Conservation (phyloP, 2,797 vertebrate genomes). For the Phrynocephalus vlangalii region DNA sequence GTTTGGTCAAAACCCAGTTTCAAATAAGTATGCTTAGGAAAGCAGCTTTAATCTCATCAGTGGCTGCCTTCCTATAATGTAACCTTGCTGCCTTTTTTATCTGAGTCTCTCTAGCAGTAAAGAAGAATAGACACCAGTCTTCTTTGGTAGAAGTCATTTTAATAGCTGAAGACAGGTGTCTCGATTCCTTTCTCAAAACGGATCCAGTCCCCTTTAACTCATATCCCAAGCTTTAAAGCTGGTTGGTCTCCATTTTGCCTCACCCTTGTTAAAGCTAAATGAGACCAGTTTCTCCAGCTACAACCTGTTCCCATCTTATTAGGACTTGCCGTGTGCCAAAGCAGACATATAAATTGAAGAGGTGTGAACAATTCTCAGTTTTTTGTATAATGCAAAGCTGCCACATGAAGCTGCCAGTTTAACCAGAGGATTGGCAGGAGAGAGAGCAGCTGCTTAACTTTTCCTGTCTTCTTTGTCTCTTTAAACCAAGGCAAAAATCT, state of each 20-base stretch:
- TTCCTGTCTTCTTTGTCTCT: background rate
- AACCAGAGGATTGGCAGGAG: background rate
- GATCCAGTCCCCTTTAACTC: background rate
- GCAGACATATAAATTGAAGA: background rate
- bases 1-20: background rate
- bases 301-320: background rate
- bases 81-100: background rate
- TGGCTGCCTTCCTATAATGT: conserved; percentile 4
- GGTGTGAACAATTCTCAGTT: background rate
- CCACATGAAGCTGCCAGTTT: background rate
- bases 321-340: background rate
- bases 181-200: conserved; percentile 1
- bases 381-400: background rate
- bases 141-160: background rate
- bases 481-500: background rate
- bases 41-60: background rate
- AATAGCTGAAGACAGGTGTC: background rate
- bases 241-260: background rate
- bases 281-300: background rate
- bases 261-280: background rate
- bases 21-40: background rate
- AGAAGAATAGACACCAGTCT: conserved; percentile 6
- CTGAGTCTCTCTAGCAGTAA: background rate
- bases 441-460: background rate
- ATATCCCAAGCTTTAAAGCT: background rate